Evolutionary conservation across 2,888 invertebrate species (phyloP).

Genomic region (Papilio elwesi): DNA sequence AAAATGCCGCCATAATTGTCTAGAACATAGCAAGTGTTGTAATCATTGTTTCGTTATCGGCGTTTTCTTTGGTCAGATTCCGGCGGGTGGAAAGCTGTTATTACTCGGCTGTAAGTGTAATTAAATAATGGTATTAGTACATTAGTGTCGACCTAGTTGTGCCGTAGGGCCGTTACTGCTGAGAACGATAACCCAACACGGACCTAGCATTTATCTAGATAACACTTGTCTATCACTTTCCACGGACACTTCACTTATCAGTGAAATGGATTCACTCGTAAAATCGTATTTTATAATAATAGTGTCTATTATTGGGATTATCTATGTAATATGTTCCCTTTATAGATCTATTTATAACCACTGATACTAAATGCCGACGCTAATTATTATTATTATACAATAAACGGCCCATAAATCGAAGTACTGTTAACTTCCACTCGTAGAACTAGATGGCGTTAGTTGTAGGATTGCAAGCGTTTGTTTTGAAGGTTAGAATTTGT

Average conservation of each 20-base stretch:
- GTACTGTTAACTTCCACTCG: neutral
- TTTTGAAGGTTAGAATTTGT: no score
- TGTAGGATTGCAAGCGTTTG: neutral
- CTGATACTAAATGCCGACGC: neutral
- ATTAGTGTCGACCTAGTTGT: conserved; percentile 33
- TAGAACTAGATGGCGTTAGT: conserved; percentile 28
- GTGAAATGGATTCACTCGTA: conserved; percentile 34
- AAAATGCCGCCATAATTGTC: no score
- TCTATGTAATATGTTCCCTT: no score
- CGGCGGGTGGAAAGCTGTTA: neutral
- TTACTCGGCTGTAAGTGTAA: conserved; percentile 13
- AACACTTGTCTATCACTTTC: conserved; percentile 45
- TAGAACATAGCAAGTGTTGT: neutral
- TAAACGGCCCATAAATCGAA: neutral
- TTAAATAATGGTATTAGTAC: conserved; percentile 21
- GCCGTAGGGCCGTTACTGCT: conserved; percentile 24
- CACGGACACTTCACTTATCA: conserved; percentile 39
- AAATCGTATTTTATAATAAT: conserved; percentile 14
- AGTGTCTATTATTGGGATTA: neutral
- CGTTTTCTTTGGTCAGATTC: neutral
- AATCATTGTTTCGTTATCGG: neutral
- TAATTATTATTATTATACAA: neutral
- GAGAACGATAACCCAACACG: conserved; percentile 50
- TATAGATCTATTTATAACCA: neutral
- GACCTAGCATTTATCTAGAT: conserved; percentile 46